Conservation (phyloP, 1,140 invertebrate species). For the Steinernema khuongi region DNA sequence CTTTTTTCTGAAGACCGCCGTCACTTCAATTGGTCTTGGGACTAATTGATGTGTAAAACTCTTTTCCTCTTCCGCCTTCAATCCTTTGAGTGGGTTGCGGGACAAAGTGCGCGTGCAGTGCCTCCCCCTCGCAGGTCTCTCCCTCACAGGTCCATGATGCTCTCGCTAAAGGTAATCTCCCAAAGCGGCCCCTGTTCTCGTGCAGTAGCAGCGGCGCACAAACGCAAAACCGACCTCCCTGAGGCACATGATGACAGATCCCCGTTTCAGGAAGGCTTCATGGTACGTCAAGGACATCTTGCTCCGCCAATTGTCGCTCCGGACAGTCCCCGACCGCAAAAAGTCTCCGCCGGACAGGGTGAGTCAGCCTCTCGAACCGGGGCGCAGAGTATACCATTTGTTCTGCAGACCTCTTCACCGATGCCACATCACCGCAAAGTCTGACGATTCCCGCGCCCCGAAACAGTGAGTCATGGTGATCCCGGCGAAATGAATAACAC, state of each 20-base stretch:
- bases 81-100: neutral
- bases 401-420: neutral
- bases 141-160: neutral
- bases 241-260: neutral
- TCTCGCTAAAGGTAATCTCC: neutral
- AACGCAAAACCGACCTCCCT: neutral
- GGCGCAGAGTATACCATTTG: neutral
- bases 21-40: constrained; percentile 7
- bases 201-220: neutral
- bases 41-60: neutral
- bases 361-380: neutral
- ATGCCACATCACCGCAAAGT: neutral
- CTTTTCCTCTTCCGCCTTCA: constrained; percentile 9
- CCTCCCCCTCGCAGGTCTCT: neutral
- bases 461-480: neutral
- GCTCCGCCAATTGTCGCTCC: constrained; percentile 4
- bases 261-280: neutral
- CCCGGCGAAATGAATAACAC: neutral
- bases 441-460: neutral
- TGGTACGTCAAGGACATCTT: constrained; percentile 8
- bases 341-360: neutral
- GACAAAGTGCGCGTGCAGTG: neutral
- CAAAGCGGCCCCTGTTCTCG: neutral
- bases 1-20: neutral
- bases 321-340: neutral